Conservation (phyloP, 1,140 invertebrate genomes). For the Ostrea denselamellosa region DNA sequence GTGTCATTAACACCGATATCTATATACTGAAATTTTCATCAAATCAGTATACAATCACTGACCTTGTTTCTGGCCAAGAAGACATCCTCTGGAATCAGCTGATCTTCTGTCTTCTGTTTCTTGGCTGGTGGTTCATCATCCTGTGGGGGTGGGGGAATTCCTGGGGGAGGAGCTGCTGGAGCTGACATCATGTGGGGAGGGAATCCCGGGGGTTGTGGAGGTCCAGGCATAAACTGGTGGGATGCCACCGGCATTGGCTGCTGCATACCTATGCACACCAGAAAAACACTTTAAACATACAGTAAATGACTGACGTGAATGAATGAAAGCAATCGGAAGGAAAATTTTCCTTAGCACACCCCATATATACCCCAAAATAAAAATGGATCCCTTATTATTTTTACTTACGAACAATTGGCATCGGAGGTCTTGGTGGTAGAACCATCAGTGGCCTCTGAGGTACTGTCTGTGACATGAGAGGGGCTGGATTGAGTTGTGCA, state of each 20-base stretch:
- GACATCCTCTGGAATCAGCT: constrained; percentile 91
- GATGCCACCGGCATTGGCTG: constrained; percentile 59
- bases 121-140: constrained; percentile 94
- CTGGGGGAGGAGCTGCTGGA: constrained; percentile 63
- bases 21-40: too few relatives aligned
- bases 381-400: neutral
- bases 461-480: constrained; percentile 63
- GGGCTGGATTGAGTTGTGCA: constrained; percentile 58
- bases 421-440: constrained; percentile 67
- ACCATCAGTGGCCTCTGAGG: constrained; percentile 67
- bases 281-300: neutral
- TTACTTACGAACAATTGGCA: constrained; percentile 69
- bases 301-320: too few relatives aligned
- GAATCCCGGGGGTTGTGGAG: constrained; percentile 53
- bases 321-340: too few relatives aligned
- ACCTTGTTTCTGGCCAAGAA: constrained; percentile 85
- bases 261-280: constrained; percentile 62
- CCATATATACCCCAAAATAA: too few relatives aligned
- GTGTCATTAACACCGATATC: too few relatives aligned
- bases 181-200: constrained; percentile 59
- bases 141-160: constrained; percentile 59
- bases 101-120: constrained; percentile 94
- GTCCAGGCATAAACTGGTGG: constrained; percentile 53
- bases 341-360: too few relatives aligned
- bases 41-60: neutral